Percentiles rank a stretch among this genome's conserved stretches.
These are phyloP conservation scores for Ctenopoma multispine DNA, from an alignment of 2,797 vertebrate species.

Conservation along the genomic window DNA sequence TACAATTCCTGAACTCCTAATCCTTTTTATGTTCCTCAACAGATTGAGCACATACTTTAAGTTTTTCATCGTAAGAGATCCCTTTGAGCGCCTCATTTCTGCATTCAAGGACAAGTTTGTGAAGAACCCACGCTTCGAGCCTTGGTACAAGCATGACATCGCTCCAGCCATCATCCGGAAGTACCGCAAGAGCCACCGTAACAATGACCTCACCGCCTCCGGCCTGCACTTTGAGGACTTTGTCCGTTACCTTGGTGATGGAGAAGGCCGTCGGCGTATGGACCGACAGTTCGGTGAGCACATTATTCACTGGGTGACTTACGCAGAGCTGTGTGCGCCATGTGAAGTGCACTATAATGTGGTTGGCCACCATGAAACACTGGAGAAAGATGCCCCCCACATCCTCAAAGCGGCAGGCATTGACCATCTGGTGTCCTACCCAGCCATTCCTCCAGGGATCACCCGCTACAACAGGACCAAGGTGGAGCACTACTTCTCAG, in stretches of 20 bases:
- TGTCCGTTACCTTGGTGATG: constrained; percentile 94
- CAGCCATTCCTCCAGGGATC: constrained; percentile 95
- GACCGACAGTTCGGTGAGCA: constrained; percentile 95
- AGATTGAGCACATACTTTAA: constrained; percentile 96
- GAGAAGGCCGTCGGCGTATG: constrained; percentile 87
- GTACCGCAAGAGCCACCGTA: constrained; percentile 89
- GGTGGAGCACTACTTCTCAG: constrained; percentile 93
- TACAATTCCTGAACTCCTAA: background rate
- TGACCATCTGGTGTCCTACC: constrained; percentile 91
- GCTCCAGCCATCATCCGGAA: constrained; percentile 96
- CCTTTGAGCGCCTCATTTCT: constrained; percentile 96
- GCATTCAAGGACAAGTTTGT: constrained; percentile 99
- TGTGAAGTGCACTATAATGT: constrained; percentile 92
- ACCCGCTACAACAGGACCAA: constrained; percentile 95
- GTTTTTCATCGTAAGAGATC: constrained; percentile 97
- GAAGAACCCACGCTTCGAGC: constrained; percentile 96
- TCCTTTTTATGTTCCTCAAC: constrained; percentile 14
- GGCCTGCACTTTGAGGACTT: constrained; percentile 97
- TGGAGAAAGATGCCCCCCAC: constrained; percentile 92
- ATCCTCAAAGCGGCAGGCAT: constrained; percentile 92
- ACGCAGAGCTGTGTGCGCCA: constrained; percentile 93
- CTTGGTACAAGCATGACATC: constrained; percentile 97
- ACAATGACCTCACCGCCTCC: constrained; percentile 74
- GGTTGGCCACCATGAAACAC: constrained; percentile 95
- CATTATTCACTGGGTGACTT: constrained; percentile 97